These are phyloP conservation scores for Callimorpha dominula DNA, from an alignment of 2,888 invertebrate genomes.

Conservation along the genomic window DNA sequence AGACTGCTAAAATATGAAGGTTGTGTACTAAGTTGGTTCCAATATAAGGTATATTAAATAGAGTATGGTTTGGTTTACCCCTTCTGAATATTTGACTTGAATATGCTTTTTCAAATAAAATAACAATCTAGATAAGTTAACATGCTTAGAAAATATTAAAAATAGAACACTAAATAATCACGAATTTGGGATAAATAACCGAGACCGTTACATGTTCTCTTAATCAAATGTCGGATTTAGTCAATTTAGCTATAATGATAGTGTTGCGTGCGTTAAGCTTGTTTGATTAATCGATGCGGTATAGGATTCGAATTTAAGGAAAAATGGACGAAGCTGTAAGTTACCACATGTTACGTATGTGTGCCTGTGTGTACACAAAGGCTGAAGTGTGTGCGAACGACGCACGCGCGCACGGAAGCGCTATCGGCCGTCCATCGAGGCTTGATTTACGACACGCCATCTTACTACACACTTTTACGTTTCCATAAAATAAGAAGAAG, in stretches of 20 bases:
- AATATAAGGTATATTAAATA: background rate
- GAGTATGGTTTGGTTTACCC: background rate
- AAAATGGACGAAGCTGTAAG: constrained; percentile 42
- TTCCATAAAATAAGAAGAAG: constrained; percentile 55
- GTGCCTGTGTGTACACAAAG: constrained; percentile 13
- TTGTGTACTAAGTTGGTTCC: background rate
- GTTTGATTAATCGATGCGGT: constrained; percentile 75
- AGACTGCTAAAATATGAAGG: background rate
- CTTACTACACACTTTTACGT: constrained; percentile 68
- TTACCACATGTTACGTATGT: constrained; percentile 11
- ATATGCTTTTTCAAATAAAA: background rate
- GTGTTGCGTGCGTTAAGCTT: constrained; percentile 75
- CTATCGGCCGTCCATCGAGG: constrained; percentile 77
- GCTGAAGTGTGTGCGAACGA: constrained; percentile 23
- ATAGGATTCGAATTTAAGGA: constrained; percentile 69
- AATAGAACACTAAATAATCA: constrained; percentile 30
- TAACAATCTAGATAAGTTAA: background rate
- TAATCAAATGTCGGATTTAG: constrained; percentile 85
- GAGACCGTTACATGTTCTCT: constrained; percentile 68
- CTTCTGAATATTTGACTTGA: background rate
- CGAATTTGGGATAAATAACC: constrained; percentile 42
- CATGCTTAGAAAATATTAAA: background rate
- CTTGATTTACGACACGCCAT: constrained; percentile 77
- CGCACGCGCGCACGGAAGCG: constrained; percentile 68
- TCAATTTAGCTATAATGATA: constrained; percentile 81